A percentile compares a stretch with the other conserved stretches of the same genome.
Evolutionary conservation across 1,140 invertebrate genomes (phyloP).

Genomic region (Armadillidium nasatum): DNA sequence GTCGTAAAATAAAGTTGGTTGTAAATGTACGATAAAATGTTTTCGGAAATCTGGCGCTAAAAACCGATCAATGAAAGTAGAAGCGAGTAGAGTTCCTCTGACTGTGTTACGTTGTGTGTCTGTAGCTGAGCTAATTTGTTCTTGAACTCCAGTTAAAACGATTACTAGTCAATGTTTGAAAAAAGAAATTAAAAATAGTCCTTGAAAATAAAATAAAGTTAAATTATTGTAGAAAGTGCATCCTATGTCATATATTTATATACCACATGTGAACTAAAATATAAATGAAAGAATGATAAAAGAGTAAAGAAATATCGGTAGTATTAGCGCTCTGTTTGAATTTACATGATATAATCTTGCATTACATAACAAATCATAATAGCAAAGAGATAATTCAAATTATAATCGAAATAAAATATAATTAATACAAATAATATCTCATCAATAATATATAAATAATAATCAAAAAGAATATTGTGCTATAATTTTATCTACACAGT

Average conservation of each 20-base stretch:
- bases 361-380: no score
- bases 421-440: neutral
- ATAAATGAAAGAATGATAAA: no score
- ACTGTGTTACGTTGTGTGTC: neutral
- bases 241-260: neutral
- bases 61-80: neutral
- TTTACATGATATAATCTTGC: no score
- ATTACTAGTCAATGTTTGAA: neutral
- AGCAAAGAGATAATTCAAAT: no score
- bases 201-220: no score
- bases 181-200: neutral
- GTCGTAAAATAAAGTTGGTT: neutral
- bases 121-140: neutral
- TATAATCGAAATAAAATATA: neutral
- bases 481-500: neutral
- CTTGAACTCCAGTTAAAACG: constrained; percentile 1
- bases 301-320: no score
- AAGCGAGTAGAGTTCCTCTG: neutral
- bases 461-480: neutral
- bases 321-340: no score
- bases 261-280: neutral
- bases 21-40: neutral
- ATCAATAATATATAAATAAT: neutral
- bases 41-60: neutral
- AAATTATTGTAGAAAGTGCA: no score